A percentile compares a stretch with the other conserved stretches of the same genome.
These are phyloP conservation scores for Anolis carolinensis DNA, from an alignment of 2,113 vertebrate species.

Conservation along the genomic window DNA sequence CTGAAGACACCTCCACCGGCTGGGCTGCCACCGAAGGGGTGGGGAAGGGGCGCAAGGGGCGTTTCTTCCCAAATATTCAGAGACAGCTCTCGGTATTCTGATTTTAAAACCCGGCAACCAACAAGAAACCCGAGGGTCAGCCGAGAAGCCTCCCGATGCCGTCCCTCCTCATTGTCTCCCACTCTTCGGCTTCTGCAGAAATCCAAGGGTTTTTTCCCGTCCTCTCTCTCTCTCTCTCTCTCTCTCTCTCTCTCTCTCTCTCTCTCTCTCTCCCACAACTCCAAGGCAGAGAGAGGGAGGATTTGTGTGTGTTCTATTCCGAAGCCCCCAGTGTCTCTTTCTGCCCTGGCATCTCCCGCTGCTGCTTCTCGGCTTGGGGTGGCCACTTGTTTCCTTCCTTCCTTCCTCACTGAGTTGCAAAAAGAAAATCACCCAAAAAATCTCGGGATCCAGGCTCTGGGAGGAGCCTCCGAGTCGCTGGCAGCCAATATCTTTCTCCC, in stretches of 20 bases:
- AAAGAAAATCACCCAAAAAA: slow-evolving; percentile 75
- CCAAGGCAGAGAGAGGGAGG: slow-evolving; percentile 25
- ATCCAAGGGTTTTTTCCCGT: slow-evolving; percentile 22
- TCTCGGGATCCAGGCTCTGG: slow-evolving; percentile 75
- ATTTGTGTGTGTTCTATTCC: too few relatives aligned
- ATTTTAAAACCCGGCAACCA: slow-evolving; percentile 17
- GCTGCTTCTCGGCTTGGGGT: slow-evolving; percentile 30
- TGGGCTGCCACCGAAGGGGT: slow-evolving; percentile 43
- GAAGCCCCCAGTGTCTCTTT: too few relatives aligned
- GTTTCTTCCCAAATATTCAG: slow-evolving; percentile 24
- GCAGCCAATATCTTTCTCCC: slow-evolving; percentile 76
- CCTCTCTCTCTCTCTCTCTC: background rate
- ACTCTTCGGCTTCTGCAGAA: slow-evolving; percentile 32
- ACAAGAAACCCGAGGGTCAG: background rate
- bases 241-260: background rate
- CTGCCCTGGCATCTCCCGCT: slow-evolving; percentile 32
- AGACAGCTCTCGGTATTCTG: too few relatives aligned
- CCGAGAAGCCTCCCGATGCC: slow-evolving; percentile 37
- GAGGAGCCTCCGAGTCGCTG: slow-evolving; percentile 76
- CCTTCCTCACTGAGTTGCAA: slow-evolving; percentile 71
- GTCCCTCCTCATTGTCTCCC: slow-evolving; percentile 63
- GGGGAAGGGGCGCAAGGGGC: background rate
- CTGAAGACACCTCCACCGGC: background rate
- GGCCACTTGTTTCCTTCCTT: slow-evolving; percentile 68
- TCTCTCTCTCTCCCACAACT: slow-evolving; percentile 9